Conservation (phyloP, 2,113 vertebrate species). For the Istiophorus platypterus region DNA sequence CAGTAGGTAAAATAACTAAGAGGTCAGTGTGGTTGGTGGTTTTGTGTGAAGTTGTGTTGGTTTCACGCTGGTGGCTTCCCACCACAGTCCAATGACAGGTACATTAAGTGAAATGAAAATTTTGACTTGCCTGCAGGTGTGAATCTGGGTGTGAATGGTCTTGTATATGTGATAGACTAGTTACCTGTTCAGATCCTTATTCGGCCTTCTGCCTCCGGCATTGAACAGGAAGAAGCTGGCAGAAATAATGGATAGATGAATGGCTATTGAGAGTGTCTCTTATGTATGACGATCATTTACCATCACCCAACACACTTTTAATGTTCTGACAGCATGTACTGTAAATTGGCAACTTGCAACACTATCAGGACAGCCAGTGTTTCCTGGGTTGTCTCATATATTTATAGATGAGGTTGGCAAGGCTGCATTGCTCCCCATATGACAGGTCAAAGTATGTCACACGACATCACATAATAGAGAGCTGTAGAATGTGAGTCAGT, state of each 20-base stretch:
- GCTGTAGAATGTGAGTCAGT: constrained; percentile 34
- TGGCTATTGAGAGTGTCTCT: background rate
- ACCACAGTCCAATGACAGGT: background rate
- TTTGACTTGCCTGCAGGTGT: background rate
- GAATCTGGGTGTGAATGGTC: background rate
- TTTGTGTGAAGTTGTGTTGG: background rate
- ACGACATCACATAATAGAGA: constrained; percentile 35
- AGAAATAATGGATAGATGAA: background rate
- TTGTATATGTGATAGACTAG: no score
- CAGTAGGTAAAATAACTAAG: background rate
- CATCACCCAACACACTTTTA: background rate
- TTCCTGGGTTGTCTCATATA: background rate
- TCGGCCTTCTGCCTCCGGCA: background rate
- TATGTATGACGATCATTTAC: background rate
- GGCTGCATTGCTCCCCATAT: background rate
- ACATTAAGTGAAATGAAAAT: background rate
- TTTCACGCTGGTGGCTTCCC: no score
- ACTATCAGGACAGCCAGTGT: background rate
- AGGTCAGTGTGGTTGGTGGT: background rate
- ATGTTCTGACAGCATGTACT: background rate
- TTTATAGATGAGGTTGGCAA: background rate
- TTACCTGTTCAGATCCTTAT: background rate
- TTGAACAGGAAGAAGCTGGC: background rate
- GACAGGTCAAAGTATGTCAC: constrained; percentile 37
- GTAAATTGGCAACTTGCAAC: background rate